phyloP scores from a whole-genome alignment of 2,888 invertebrate genomes.

The Limnephilus rhombicus region DNA sequence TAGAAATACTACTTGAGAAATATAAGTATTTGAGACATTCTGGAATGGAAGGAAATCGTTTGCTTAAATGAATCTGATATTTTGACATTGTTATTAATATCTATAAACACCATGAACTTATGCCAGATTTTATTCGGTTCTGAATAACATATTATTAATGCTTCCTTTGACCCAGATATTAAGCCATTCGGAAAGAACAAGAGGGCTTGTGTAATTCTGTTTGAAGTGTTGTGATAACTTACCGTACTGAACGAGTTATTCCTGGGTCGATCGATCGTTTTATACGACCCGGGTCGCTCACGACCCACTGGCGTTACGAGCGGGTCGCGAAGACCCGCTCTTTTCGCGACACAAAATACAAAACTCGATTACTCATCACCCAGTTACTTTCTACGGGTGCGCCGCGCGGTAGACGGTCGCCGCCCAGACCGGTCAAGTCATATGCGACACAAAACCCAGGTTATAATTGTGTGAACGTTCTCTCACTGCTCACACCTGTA shows the following conservation, averaged over 20 bases:
- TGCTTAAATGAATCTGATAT: background rate
- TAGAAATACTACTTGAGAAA: background rate
- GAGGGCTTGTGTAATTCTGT: background rate
- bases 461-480: no score
- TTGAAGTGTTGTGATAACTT: background rate
- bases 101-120: background rate
- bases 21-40: background rate
- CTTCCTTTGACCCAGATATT: background rate
- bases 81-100: background rate
- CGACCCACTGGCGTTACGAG: no score
- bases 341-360: no score
- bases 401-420: no score
- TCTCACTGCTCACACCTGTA: no score
- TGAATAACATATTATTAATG: background rate
- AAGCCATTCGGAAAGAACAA: background rate
- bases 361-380: no score
- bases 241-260: background rate
- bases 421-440: no score
- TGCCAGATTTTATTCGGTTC: background rate
- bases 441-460: no score
- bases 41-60: background rate
- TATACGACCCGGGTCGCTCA: no score
- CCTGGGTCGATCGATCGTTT: no score
- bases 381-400: no score
- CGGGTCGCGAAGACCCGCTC: no score